These are phyloP conservation scores for Andrena fulva DNA, from an alignment of 2,888 invertebrate species.

Conservation along the genomic window DNA sequence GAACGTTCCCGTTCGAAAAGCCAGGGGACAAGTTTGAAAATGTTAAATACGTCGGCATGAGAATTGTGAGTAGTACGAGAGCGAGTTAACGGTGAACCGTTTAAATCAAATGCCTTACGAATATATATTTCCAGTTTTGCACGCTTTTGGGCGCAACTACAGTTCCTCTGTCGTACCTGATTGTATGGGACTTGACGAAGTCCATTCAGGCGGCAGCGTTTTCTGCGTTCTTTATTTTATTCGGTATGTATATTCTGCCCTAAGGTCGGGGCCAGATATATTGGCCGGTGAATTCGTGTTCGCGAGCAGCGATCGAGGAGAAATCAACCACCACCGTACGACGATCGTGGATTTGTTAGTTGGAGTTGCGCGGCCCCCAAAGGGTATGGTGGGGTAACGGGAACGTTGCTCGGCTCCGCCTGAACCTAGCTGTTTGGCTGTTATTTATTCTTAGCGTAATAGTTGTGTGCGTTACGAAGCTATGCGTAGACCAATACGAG, in stretches of 20 bases:
- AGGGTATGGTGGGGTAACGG: too few species aligned
- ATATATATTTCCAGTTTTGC: constrained; percentile 91
- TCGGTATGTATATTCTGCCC: constrained; percentile 87
- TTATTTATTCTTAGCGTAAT: too few species aligned
- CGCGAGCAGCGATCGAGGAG: too few species aligned
- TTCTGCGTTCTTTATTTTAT: constrained; percentile 92
- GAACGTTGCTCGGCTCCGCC: too few species aligned
- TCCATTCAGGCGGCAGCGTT: constrained; percentile 93
- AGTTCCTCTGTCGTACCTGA: constrained; percentile 94
- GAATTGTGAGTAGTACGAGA: constrained; percentile 89
- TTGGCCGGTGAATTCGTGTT: too few species aligned
- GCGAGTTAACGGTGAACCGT: not conserved
- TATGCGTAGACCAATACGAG: too few species aligned
- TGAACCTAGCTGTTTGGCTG: too few species aligned
- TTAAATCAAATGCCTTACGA: constrained; percentile 11
- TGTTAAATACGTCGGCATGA: constrained; percentile 96
- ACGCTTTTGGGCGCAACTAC: constrained; percentile 94
- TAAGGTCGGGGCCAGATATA: too few species aligned
- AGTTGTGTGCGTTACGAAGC: too few species aligned
- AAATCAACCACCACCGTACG: too few species aligned
- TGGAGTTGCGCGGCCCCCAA: too few species aligned
- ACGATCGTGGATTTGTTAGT: too few species aligned
- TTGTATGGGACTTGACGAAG: constrained; percentile 95
- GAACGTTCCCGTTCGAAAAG: constrained; percentile 96
- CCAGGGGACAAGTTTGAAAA: constrained; percentile 98